Evolutionary conservation across 2,797 vertebrate species (phyloP).

Genomic region (Euphonia xanthogaster): DNA sequence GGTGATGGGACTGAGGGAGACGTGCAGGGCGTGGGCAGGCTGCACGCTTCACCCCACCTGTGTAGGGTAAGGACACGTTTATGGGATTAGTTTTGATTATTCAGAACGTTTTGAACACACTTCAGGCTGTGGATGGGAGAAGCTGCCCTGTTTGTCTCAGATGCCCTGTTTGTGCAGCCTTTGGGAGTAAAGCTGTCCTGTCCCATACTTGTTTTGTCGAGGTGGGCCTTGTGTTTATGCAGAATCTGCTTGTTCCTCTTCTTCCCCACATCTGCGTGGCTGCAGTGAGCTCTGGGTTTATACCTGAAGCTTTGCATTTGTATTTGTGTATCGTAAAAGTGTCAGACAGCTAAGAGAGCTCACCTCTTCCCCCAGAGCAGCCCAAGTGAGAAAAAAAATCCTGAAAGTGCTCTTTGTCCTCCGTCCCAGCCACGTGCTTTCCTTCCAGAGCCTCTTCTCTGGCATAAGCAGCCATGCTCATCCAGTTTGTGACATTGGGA

Average conservation of each 20-base stretch:
- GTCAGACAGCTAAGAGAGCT: not conserved
- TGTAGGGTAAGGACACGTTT: not conserved
- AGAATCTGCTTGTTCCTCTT: not conserved
- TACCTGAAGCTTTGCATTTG: not conserved
- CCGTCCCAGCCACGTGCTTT: not conserved
- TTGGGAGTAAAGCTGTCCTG: not conserved
- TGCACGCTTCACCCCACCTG: not conserved
- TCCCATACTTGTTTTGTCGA: rapidly evolving
- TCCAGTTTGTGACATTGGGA: not conserved
- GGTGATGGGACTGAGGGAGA: not conserved
- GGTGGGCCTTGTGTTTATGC: not conserved
- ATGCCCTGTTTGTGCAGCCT: not conserved
- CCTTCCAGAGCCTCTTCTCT: not conserved
- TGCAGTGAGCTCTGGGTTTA: not conserved
- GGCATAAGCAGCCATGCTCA: rapidly evolving
- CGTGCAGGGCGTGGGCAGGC: rapidly evolving
- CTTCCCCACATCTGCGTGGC: not conserved
- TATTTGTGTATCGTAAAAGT: rapidly evolving
- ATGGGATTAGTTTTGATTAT: not conserved
- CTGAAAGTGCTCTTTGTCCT: not conserved
- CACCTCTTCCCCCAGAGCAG: not conserved
- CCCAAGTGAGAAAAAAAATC: not conserved
- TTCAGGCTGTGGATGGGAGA: not conserved
- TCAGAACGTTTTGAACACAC: not conserved
- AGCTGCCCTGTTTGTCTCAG: not conserved